Evolutionary conservation across 2,797 vertebrate species (phyloP), one percentile per base, ranked within the genome.

Genomic region (Sebastes taczanowskii): DNA sequence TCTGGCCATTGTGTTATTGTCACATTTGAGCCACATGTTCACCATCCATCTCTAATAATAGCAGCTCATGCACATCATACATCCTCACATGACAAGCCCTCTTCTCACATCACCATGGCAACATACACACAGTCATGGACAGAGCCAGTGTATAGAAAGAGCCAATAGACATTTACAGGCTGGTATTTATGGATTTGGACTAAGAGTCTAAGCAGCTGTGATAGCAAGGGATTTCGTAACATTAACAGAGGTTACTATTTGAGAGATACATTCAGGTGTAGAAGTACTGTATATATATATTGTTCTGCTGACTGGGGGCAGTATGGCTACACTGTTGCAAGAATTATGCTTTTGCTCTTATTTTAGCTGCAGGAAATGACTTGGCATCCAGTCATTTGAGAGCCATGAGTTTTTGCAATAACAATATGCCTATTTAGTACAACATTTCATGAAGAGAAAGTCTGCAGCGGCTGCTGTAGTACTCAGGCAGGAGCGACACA

Each of bases 391-490:
- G 89, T 92, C 89, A 91, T 87, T 93, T 92, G 89, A 94, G 82
- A 91, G 72, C 66, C 90, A 91, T 91, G 91, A 82, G 92, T 83
- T 92, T 82, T 82, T 65, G 49, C 58, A 29, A 16, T 42, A 88
- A 93, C 87, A 91, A 90, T 89, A 86, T 81, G 38, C 73, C 82
- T 77, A 84, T 92, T 93, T 91, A 91, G 82, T 86, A 82, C 76
- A 86, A 22, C 65, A 38, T 69, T 86, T 77, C 69, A 78, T 71
- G 38, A 59, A 34, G 30, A 63, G 46, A 71, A 58, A 68, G 53
- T 58, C 46, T 75, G 34, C 72, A 61, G 62, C 11, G 6, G 22
- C 67, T 61, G 20, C 42, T 85, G 30, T 73, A 56, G 59, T 77
- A 71, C 27, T 70, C 18, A 25, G 62, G 34, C 71, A 74, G 65